Conservation (phyloP, 2,797 vertebrate genomes). For the Anabas testudineus region DNA sequence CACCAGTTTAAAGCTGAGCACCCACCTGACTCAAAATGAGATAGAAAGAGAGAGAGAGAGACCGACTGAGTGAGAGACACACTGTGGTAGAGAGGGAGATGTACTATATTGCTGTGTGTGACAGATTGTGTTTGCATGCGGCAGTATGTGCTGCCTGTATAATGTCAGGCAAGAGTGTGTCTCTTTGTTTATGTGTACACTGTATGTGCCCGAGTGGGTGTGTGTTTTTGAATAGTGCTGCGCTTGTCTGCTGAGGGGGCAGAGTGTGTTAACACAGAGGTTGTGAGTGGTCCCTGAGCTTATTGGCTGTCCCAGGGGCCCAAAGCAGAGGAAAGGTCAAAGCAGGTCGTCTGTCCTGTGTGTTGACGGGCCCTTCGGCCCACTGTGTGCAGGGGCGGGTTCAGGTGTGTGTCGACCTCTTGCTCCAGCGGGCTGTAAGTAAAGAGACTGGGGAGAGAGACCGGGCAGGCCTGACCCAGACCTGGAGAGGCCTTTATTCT, state of each 20-base stretch:
- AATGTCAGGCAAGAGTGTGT: conserved; percentile 63
- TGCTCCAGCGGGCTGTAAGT: conserved; percentile 81
- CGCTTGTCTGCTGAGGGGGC: conserved; percentile 51
- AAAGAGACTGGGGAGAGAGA: conserved; percentile 67
- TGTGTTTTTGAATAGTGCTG: conserved; percentile 57
- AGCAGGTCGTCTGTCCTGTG: conserved; percentile 73
- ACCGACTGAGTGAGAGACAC: conserved; percentile 26
- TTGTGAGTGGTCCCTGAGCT: conserved; percentile 75
- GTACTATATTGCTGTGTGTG: conserved; percentile 66
- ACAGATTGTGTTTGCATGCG: conserved; percentile 80
- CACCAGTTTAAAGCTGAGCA: conserved; percentile 78
- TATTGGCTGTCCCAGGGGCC: conserved; percentile 73
- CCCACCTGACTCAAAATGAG: conserved; percentile 49
- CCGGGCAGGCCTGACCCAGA: conserved; percentile 51
- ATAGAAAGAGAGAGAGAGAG: conserved; percentile 16
- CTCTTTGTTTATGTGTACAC: conserved; percentile 71
- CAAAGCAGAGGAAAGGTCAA: conserved; percentile 76
- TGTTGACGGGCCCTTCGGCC: conserved; percentile 71
- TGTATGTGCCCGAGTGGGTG: conserved; percentile 36
- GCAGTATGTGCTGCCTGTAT: conserved; percentile 69
- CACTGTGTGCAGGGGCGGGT: conserved; percentile 67
- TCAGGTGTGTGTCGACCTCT: conserved; percentile 82
- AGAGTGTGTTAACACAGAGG: conserved; percentile 74
- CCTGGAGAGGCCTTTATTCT: conserved; percentile 47
- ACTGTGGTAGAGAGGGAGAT: conserved; percentile 42